Evolutionary conservation across 1,140 invertebrate genomes (phyloP).

Genomic region (Ceratina australensis): DNA sequence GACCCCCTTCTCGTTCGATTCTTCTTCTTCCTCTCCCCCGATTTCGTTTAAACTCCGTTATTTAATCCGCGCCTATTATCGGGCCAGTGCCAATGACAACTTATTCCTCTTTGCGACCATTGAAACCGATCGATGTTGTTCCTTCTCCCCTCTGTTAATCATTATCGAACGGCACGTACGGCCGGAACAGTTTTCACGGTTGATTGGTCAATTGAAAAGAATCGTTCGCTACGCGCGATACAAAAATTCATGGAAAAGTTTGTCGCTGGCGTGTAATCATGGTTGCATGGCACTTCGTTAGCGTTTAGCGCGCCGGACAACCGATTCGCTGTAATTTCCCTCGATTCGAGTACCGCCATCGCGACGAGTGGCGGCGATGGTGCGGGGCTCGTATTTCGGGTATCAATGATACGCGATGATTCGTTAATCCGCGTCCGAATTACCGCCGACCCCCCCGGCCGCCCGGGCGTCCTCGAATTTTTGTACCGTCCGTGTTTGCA

Average conservation of each 20-base stretch:
- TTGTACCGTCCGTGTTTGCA: slow-evolving; percentile 17
- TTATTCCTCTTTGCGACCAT: slow-evolving; percentile 25
- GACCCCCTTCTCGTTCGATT: neutral
- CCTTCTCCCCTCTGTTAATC: too few relatives aligned
- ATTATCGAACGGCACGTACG: neutral
- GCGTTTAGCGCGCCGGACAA: slow-evolving; percentile 35
- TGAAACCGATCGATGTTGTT: neutral
- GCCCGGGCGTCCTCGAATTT: neutral
- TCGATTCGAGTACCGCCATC: neutral
- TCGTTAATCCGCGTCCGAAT: slow-evolving; percentile 36
- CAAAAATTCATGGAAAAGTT: slow-evolving; percentile 38
- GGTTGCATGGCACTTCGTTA: slow-evolving; percentile 45
- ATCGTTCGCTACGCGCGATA: neutral
- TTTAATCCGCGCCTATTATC: slow-evolving; percentile 54
- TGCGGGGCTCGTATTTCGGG: slow-evolving; percentile 28
- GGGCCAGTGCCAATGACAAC: slow-evolving; percentile 31
- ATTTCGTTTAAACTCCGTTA: slow-evolving; percentile 59
- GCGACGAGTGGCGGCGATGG: too few relatives aligned
- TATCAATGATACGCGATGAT: slow-evolving; percentile 40
- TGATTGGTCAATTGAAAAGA: slow-evolving; percentile 9
- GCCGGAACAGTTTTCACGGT: neutral
- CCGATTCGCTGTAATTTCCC: slow-evolving; percentile 45
- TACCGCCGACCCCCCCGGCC: too few relatives aligned
- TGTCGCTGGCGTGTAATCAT: slow-evolving; percentile 23
- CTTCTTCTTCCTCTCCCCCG: slow-evolving; percentile 16